Evolutionary conservation across 1,140 invertebrate genomes (phyloP).

Genomic region (Leptestheria dahalacensis): DNA sequence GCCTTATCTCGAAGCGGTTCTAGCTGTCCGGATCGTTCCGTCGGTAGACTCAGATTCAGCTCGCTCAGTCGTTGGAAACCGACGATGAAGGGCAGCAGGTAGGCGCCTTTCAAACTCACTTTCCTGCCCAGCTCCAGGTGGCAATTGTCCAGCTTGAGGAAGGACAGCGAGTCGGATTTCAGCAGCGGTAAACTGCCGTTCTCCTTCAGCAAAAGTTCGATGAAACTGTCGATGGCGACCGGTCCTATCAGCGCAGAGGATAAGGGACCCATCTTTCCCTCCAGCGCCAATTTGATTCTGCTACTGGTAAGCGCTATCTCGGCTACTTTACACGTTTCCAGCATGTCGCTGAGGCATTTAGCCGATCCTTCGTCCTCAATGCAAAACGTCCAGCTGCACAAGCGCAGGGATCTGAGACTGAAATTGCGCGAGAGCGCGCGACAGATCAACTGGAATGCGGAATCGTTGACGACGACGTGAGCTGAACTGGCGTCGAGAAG

Average conservation of each 20-base stretch:
- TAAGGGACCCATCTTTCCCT: constrained; percentile 1
- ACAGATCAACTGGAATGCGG: constrained; percentile 35
- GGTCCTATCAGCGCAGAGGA: constrained; percentile 12
- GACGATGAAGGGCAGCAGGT: constrained; percentile 33
- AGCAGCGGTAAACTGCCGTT: constrained; percentile 15
- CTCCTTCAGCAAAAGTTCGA: constrained; percentile 19
- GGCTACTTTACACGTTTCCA: constrained; percentile 3
- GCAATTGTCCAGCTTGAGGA: constrained; percentile 34
- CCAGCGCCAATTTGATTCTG: constrained; percentile 2
- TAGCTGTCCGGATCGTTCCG: constrained; percentile 25
- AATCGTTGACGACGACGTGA: constrained; percentile 35
- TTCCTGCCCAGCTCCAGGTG: constrained; percentile 34
- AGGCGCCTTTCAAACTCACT: constrained; percentile 32
- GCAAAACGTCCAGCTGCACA: constrained; percentile 40
- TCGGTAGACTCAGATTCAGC: constrained; percentile 33
- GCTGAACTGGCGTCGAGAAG: constrained; percentile 37
- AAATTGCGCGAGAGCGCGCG: constrained; percentile 35
- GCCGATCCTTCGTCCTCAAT: constrained; percentile 30
- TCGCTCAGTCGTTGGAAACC: constrained; percentile 35
- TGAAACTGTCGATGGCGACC: constrained; percentile 20
- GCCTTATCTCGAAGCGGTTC: constrained; percentile 33
- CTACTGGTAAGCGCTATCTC: constrained; percentile 8
- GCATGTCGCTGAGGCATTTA: constrained; percentile 6
- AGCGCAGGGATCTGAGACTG: constrained; percentile 33
- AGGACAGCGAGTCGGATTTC: constrained; percentile 25